Conservation (phyloP, 2,797 vertebrate species). For the Martes flavigula region DNA sequence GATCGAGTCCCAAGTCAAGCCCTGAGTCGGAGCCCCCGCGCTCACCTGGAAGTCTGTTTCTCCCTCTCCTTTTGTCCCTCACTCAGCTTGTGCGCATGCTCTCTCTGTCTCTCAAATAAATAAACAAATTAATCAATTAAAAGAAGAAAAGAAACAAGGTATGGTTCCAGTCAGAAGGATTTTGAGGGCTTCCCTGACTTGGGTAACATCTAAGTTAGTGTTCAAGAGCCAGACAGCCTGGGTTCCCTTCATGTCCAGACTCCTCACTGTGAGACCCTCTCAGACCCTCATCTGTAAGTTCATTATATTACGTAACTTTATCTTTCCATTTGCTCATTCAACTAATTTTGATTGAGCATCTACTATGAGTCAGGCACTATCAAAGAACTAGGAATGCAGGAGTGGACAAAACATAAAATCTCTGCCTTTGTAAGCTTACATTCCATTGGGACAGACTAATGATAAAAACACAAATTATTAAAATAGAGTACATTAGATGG, state of each 20-base stretch:
- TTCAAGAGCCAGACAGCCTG: neutral
- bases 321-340: neutral
- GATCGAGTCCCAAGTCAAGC: neutral
- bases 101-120: neutral
- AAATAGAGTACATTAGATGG: neutral
- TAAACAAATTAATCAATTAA: neutral
- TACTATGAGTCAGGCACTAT: neutral
- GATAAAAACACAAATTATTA: neutral
- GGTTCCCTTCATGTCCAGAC: neutral
- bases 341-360: neutral
- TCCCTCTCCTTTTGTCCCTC: neutral
- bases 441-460: neutral
- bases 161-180: neutral
- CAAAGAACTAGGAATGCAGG: neutral
- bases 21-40: fast-evolving
- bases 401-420: neutral
- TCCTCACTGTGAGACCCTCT: neutral
- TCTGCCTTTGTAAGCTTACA: neutral
- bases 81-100: neutral
- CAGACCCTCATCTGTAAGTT: neutral
- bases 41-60: neutral
- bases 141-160: neutral
- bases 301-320: neutral
- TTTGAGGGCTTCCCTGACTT: neutral
- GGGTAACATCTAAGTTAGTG: neutral